Evolutionary conservation across 2,888 invertebrate genomes (phyloP).

Genomic region (Muscina levida): DNA sequence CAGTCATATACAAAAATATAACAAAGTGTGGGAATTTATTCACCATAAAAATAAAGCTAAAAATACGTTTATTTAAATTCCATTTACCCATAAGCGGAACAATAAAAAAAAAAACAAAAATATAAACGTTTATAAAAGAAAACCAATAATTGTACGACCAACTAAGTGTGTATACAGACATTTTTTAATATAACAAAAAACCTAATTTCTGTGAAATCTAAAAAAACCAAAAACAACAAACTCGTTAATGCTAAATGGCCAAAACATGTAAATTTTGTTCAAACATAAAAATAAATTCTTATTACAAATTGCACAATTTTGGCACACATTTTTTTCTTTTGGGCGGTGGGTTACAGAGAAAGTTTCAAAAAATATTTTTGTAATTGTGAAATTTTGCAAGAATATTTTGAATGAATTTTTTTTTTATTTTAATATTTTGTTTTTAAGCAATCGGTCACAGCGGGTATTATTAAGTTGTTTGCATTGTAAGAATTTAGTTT

Average conservation of each 20-base stretch:
- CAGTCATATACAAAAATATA: slow-evolving; percentile 50
- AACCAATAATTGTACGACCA: neutral
- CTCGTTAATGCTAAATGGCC: neutral
- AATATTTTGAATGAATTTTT: neutral
- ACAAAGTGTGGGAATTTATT: slow-evolving; percentile 46
- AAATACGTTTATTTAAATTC: too few relatives aligned
- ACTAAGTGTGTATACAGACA: neutral
- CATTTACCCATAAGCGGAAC: too few relatives aligned
- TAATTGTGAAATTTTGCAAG: slow-evolving; percentile 2
- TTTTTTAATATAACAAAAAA: neutral
- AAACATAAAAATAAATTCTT: slow-evolving; percentile 29
- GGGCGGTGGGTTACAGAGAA: too few relatives aligned
- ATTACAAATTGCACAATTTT: slow-evolving; percentile 48
- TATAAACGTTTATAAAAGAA: neutral
- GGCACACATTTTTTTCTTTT: slow-evolving; percentile 39
- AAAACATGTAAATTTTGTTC: slow-evolving; percentile 6
- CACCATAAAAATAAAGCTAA: slow-evolving; percentile 13
- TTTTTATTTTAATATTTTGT: neutral
- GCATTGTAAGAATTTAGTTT: too few relatives aligned
- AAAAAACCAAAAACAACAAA: neutral
- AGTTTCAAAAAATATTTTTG: neutral
- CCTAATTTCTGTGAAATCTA: neutral
- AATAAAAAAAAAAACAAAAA: slow-evolving; percentile 10
- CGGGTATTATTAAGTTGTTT: too few relatives aligned
- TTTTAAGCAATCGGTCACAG: neutral